These are phyloP conservation scores for Ochotona princeps DNA, from an alignment of 2,113 vertebrate genomes.

Conservation along the genomic window DNA sequence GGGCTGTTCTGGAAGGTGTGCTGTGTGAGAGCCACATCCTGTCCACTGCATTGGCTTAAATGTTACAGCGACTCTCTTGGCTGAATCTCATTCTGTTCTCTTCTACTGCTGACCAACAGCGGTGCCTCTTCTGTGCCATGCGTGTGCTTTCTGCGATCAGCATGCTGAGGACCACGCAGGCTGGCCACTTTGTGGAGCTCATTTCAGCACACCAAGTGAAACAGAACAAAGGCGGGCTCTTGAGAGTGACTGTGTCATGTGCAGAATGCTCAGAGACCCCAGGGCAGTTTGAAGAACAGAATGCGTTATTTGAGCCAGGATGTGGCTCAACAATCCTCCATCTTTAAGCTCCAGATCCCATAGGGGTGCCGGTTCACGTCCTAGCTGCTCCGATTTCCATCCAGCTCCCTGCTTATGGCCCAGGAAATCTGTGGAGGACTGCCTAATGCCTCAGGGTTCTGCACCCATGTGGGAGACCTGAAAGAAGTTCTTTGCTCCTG, in stretches of 20 bases:
- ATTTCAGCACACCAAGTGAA: background rate
- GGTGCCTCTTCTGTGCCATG: background rate
- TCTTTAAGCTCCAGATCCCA: no score
- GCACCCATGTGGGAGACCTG: no score
- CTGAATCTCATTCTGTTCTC: background rate
- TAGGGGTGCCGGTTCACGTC: no score
- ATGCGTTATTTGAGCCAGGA: fast-evolving
- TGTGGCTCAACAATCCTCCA: no score
- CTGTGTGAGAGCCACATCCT: background rate
- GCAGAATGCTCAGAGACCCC: background rate
- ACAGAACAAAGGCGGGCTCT: background rate
- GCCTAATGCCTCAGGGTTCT: no score
- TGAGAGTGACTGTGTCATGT: background rate
- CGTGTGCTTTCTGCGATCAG: background rate
- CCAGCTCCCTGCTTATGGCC: no score
- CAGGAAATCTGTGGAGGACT: no score
- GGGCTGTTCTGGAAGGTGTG: no score
- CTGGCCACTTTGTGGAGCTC: no score
- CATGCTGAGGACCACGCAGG: background rate
- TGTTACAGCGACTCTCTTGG: background rate
- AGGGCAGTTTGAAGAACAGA: background rate
- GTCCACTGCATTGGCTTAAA: no score
- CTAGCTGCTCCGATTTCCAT: no score
- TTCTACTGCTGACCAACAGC: background rate
- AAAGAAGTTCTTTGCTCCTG: no score